phyloP scores from a whole-genome alignment of 2,797 vertebrate species.

The Myotis findleyi region DNA sequence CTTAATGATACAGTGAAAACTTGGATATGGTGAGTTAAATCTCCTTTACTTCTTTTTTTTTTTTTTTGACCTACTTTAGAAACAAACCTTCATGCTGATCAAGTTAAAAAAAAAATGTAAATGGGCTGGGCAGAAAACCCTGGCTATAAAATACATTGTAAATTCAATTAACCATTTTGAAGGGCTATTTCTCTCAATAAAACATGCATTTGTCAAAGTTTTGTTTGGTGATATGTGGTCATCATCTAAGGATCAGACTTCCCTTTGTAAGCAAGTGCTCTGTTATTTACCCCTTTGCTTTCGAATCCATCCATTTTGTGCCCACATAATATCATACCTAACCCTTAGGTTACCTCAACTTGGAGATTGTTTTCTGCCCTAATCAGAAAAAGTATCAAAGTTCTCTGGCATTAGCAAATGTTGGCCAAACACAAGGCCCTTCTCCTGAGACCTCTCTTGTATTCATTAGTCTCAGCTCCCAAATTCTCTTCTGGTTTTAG shows the following conservation, averaged over 20 bases:
- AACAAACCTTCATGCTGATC: neutral
- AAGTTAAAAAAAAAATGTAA: conserved; percentile 15
- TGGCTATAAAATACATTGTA: neutral
- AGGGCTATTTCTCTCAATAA: conserved; percentile 15
- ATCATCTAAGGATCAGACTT: neutral
- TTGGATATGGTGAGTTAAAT: conserved; percentile 43
- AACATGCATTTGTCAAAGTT: conserved; percentile 15
- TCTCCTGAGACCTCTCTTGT: neutral
- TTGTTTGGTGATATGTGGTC: neutral
- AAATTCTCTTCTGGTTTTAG: neutral
- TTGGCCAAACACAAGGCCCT: neutral
- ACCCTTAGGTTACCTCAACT: neutral
- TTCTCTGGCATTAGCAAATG: neutral
- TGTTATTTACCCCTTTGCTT: neutral
- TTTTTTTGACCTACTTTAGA: conserved; percentile 56
- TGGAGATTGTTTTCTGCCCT: neutral
- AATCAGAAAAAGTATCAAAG: conserved; percentile 9
- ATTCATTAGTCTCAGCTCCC: neutral
- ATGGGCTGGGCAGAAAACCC: neutral
- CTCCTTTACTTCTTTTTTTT: neutral
- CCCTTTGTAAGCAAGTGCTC: neutral
- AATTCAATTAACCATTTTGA: conserved; percentile 10
- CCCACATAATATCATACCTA: neutral
- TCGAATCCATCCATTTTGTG: conserved; percentile 10
- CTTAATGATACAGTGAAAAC: conserved; percentile 67